Percentiles rank a stretch among this genome's conserved stretches.
phyloP scores from a whole-genome alignment of 2,888 invertebrate species.

The Zaprionus obscuricornis region DNA sequence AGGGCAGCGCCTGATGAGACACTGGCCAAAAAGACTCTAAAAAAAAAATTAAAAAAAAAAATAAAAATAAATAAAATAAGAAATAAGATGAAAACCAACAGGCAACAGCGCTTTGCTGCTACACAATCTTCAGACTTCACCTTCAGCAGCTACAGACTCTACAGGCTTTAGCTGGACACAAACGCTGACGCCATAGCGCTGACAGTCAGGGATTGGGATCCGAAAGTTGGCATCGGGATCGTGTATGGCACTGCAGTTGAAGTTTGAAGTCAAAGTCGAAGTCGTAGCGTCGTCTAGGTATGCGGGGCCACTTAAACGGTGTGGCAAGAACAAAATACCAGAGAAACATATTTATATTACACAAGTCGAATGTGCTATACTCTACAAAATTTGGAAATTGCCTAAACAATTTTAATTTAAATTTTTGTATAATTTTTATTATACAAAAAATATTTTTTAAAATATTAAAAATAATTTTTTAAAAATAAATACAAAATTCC shows the following conservation, averaged over 20 bases:
- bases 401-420: background rate
- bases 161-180: conserved; percentile 6
- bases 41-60: conserved; percentile 6
- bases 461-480: no score
- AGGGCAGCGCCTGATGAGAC: conserved; percentile 58
- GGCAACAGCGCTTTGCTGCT: conserved; percentile 35
- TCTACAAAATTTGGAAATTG: no score
- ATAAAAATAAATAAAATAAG: no score
- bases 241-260: conserved; percentile 31
- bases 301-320: conserved; percentile 63
- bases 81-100: no score
- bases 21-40: conserved; percentile 28
- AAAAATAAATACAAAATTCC: no score
- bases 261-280: conserved; percentile 33
- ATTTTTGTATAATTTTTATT: background rate
- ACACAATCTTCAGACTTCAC: conserved; percentile 12
- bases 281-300: conserved; percentile 62
- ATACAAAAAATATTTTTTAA: background rate
- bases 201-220: conserved; percentile 36
- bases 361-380: conserved; percentile 8
- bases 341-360: background rate
- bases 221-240: conserved; percentile 15
- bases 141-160: background rate
- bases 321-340: conserved; percentile 54
- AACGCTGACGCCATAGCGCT: conserved; percentile 51